Evolutionary conservation across 2,113 vertebrate genomes (phyloP), one percentile per base, ranked within the genome.

Genomic region (Trinectes maculatus): DNA sequence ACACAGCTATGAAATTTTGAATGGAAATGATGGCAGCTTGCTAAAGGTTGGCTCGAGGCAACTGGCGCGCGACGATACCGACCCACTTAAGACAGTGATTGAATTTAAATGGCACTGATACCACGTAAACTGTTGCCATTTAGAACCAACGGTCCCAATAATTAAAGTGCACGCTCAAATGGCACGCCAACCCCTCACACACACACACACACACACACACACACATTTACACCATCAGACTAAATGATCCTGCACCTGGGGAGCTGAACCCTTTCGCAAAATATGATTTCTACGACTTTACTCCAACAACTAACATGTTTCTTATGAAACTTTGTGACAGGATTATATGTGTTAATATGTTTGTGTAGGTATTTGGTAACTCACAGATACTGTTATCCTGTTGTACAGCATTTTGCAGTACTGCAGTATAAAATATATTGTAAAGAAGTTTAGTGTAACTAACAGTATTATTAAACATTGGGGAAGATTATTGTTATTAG

Each of bases 51-150:
- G 29, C 75, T 10, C 13, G 3, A 60, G 65, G 77, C 33, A 5
- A 34, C 18, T 1, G 12, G 11, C 1, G 48, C 36, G 60, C 79
- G 26, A 40, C n/a, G 10, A 67, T 80, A 78, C 85, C 15, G 49
- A 80, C 69, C 58, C 22, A 5, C 36, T 69, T 55, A 59, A 63
- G 31, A 46, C 54, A 6, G 2, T 36, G 55, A 85, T 74, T 80
- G 56, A 51, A 79, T 85, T 79, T 54, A 71, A 88, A 88, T 65
- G 58, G 67, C 55, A 25, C 10, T 4, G 21, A 44, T 2, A 70
- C 33, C n/a, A 21, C 28, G 18, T 40, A 68, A 71, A 72, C 25
- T 12, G 56, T 11, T 70, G 53, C 51, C 62, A 63, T 48, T 75
- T 48, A 51, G 31, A 40, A 59, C 33, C 12, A 4, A 40, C 19